These are phyloP conservation scores for Pristionchus entomophagus DNA, from an alignment of 2,888 invertebrate species.

Conservation along the genomic window DNA sequence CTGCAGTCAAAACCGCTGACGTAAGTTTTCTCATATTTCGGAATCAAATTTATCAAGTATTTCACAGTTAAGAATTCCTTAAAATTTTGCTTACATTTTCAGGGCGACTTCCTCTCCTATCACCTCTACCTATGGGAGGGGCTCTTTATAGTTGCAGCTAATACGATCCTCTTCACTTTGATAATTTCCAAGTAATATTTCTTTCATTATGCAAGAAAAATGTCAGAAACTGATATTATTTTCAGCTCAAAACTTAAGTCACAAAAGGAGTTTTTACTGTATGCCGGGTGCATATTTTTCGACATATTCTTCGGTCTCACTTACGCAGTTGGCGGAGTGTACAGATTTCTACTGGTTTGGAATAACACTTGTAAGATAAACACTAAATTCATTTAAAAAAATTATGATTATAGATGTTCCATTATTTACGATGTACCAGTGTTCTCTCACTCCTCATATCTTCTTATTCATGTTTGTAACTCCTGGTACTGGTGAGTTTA, in stretches of 20 bases:
- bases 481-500: slow-evolving; percentile 44
- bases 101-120: slow-evolving; percentile 24
- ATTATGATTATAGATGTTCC: slow-evolving; percentile 39
- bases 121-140: slow-evolving; percentile 36
- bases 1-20: background rate
- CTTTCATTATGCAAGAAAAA: background rate
- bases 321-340: slow-evolving; percentile 8
- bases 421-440: background rate
- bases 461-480: slow-evolving; percentile 42
- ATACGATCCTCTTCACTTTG: slow-evolving; percentile 8
- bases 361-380: slow-evolving; percentile 19
- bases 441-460: slow-evolving; percentile 22
- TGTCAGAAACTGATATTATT: too few relatives aligned
- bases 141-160: background rate
- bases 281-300: slow-evolving; percentile 46
- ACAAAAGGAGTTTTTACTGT: slow-evolving; percentile 45
- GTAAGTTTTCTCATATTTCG: background rate
- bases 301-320: slow-evolving; percentile 43
- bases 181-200: slow-evolving; percentile 23
- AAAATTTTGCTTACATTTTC: background rate
- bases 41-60: background rate
- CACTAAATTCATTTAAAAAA: background rate
- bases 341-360: background rate
- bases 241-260: slow-evolving; percentile 31
- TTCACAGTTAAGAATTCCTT: background rate